A percentile compares a stretch with the other conserved stretches of the same genome.
Evolutionary conservation across 1,140 invertebrate species (phyloP).

Genomic region (Lepidostoma basale): DNA sequence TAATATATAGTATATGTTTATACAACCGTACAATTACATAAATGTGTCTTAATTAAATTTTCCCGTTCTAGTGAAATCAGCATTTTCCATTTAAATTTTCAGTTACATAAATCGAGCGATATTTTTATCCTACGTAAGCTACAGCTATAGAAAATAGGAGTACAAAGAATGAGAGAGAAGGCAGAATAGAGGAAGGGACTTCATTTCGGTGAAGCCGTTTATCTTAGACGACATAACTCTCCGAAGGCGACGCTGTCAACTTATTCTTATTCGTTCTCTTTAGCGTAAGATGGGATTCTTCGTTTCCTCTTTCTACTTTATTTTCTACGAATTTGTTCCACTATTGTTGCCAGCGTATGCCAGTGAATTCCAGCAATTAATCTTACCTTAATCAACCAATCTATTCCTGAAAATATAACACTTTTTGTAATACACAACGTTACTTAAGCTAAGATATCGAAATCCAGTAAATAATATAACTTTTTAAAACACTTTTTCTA

Average conservation of each 20-base stretch:
- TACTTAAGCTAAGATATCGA: no score
- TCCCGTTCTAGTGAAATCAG: no score
- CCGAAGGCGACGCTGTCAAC: conserved; percentile 62
- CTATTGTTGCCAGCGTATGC: conserved; percentile 25
- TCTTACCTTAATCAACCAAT: conserved; percentile 22
- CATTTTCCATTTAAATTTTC: no score
- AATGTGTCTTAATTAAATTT: no score
- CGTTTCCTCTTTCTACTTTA: conserved; percentile 24
- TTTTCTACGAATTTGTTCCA: conserved; percentile 33
- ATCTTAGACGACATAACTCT: conserved; percentile 63
- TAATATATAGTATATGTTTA: no score
- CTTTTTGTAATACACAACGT: neutral
- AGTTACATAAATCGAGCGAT: no score
- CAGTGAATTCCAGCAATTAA: conserved; percentile 2
- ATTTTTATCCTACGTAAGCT: no score
- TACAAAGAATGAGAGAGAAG: no score
- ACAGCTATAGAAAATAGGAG: no score
- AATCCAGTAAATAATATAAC: no score
- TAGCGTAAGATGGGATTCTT: conserved; percentile 57
- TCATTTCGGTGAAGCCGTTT: conserved; percentile 64
- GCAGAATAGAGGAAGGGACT: conserved; percentile 47
- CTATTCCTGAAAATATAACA: neutral
- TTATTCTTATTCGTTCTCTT: conserved; percentile 64
- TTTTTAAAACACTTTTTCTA: no score
- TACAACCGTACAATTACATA: no score